phyloP scores from a whole-genome alignment of 2,888 invertebrate genomes.

The Deroplatys truncata region DNA sequence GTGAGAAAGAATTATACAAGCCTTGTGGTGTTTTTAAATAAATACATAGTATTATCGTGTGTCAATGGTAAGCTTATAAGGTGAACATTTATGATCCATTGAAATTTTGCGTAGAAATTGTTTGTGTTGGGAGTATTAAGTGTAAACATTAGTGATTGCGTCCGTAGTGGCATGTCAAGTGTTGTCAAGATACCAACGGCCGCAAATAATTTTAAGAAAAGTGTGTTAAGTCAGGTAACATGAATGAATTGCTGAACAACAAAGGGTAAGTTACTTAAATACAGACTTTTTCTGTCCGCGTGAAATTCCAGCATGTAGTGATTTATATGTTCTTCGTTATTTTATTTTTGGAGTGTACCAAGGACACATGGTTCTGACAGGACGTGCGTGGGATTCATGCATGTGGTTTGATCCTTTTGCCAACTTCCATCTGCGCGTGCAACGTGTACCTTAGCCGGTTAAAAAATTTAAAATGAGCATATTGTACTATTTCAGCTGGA shows the following conservation, averaged over 20 bases:
- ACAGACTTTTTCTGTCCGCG: neutral
- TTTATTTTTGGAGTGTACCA: conserved; percentile 5
- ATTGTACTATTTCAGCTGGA: too few relatives aligned
- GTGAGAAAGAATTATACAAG: conserved; percentile 51
- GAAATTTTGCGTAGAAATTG: neutral
- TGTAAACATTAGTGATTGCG: neutral
- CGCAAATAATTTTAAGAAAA: neutral
- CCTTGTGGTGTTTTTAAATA: conserved; percentile 5
- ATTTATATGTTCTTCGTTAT: neutral
- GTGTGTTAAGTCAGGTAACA: neutral
- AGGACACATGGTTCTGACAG: conserved; percentile 21
- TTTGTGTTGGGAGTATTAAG: neutral
- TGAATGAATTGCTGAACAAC: neutral
- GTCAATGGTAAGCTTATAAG: neutral
- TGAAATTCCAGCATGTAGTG: neutral
- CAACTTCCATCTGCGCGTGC: neutral
- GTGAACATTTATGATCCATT: neutral
- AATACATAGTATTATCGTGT: neutral
- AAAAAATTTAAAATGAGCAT: neutral
- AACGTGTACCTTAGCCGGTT: neutral
- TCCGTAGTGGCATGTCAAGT: neutral
- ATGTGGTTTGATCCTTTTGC: neutral
- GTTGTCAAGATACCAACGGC: neutral
- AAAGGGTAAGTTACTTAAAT: neutral
- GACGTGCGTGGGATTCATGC: neutral